phyloP scores from a whole-genome alignment of 2,797 vertebrate species.

The Podarcis siculus region DNA sequence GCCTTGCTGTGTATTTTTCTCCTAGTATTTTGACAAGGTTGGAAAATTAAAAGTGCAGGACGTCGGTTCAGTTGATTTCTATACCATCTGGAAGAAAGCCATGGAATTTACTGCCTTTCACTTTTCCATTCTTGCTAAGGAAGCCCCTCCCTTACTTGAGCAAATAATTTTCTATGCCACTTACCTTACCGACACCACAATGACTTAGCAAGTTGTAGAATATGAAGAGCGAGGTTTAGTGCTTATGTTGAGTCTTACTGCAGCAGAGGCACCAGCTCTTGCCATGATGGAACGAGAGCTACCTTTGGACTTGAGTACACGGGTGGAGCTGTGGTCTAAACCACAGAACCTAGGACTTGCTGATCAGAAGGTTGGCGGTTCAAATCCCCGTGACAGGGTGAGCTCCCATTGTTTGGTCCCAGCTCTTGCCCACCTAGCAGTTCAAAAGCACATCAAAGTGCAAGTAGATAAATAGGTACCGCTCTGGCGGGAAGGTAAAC shows the following conservation, averaged over 20 bases:
- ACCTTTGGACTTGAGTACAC: background rate
- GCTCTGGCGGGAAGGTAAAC: too few relatives aligned
- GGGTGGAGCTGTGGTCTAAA: too few relatives aligned
- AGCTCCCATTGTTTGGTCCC: too few relatives aligned
- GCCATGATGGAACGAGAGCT: background rate
- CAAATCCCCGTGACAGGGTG: too few relatives aligned
- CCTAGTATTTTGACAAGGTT: background rate
- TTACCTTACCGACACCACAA: background rate
- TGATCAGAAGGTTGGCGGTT: too few relatives aligned
- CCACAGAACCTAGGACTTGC: too few relatives aligned
- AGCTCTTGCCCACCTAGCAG: too few relatives aligned
- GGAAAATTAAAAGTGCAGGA: background rate
- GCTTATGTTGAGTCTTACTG: background rate
- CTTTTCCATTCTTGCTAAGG: background rate
- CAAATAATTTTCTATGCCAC: background rate
- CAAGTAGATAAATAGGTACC: too few relatives aligned
- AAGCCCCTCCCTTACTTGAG: background rate
- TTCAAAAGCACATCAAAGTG: too few relatives aligned
- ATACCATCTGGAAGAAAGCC: background rate
- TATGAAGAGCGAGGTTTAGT: accelerated
- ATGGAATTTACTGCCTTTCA: background rate
- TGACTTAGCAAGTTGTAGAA: background rate
- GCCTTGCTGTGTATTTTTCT: conserved; percentile 29
- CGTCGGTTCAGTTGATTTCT: background rate
- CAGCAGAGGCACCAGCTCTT: background rate